phyloP scores from a whole-genome alignment of 2,888 invertebrate species.

The Ennomos quercinarius region DNA sequence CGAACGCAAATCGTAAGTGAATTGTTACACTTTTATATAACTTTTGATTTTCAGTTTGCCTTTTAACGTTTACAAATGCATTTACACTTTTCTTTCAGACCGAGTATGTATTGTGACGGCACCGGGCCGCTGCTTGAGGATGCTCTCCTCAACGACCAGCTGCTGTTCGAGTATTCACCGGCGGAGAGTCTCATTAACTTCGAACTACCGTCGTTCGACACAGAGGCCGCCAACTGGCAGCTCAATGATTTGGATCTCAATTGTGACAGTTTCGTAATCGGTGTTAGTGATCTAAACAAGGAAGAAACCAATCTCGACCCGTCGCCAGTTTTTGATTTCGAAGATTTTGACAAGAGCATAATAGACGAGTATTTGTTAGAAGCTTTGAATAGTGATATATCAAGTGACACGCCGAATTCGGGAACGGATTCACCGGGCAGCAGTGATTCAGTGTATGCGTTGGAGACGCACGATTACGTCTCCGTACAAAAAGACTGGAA shows the following conservation, averaged over 20 bases:
- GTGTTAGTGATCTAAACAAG: slow-evolving; percentile 64
- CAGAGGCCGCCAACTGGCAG: slow-evolving; percentile 67
- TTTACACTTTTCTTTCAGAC: slow-evolving; percentile 50
- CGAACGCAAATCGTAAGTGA: slow-evolving; percentile 35
- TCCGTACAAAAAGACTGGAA: slow-evolving; percentile 49
- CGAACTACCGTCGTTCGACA: slow-evolving; percentile 66
- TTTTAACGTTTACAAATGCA: slow-evolving; percentile 31
- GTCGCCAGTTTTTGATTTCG: slow-evolving; percentile 71
- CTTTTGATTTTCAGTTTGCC: slow-evolving; percentile 10
- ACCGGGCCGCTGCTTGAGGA: slow-evolving; percentile 65
- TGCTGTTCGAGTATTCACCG: slow-evolving; percentile 75
- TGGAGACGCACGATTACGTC: slow-evolving; percentile 57
- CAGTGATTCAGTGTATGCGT: slow-evolving; percentile 57
- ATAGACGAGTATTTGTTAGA: slow-evolving; percentile 74
- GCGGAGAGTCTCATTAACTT: slow-evolving; percentile 79
- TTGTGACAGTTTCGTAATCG: slow-evolving; percentile 72
- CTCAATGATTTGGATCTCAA: slow-evolving; percentile 72
- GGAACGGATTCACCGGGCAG: slow-evolving; percentile 56
- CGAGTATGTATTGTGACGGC: slow-evolving; percentile 69
- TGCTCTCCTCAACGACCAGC: slow-evolving; percentile 69
- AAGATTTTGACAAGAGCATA: slow-evolving; percentile 73
- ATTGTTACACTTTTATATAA: slow-evolving; percentile 18
- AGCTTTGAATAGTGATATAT: slow-evolving; percentile 65
- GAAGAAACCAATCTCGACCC: slow-evolving; percentile 60
- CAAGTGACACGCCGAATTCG: slow-evolving; percentile 60